Conservation (phyloP, 2,113 vertebrate genomes). For the Rhinolophus sinicus region DNA sequence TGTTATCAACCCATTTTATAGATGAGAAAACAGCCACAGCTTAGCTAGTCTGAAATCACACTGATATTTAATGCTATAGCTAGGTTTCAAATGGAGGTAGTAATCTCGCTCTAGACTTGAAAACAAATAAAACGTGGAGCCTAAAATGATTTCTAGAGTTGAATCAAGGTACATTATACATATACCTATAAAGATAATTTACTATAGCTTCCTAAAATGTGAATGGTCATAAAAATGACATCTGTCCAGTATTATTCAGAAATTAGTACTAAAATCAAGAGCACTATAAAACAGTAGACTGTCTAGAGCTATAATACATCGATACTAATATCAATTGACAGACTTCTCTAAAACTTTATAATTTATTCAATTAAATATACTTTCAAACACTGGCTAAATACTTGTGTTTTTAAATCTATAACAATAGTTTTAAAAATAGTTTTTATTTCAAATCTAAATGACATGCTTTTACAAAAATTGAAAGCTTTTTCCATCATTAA, state of each 20-base stretch:
- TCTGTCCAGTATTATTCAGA: neutral
- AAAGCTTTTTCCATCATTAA: neutral
- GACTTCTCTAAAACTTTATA: neutral
- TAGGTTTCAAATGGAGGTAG: neutral
- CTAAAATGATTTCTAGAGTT: neutral
- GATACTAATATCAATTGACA: neutral
- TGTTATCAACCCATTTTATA: neutral
- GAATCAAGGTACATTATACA: neutral
- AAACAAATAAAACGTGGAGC: neutral
- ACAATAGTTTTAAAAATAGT: neutral
- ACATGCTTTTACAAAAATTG: neutral
- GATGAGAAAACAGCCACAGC: neutral
- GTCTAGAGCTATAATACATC: neutral
- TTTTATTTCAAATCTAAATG: neutral
- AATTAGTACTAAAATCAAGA: slow-evolving; percentile 11
- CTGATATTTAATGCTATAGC: neutral
- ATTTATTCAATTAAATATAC: slow-evolving; percentile 28
- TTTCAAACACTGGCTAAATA: neutral
- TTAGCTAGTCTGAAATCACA: neutral
- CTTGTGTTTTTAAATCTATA: neutral
- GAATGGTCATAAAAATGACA: neutral
- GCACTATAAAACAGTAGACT: neutral
- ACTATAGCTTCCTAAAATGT: neutral
- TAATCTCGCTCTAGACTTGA: neutral
- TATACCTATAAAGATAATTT: neutral